These are phyloP conservation scores for Eupelmus urozonus DNA, from an alignment of 2,888 invertebrate genomes.

Conservation along the genomic window DNA sequence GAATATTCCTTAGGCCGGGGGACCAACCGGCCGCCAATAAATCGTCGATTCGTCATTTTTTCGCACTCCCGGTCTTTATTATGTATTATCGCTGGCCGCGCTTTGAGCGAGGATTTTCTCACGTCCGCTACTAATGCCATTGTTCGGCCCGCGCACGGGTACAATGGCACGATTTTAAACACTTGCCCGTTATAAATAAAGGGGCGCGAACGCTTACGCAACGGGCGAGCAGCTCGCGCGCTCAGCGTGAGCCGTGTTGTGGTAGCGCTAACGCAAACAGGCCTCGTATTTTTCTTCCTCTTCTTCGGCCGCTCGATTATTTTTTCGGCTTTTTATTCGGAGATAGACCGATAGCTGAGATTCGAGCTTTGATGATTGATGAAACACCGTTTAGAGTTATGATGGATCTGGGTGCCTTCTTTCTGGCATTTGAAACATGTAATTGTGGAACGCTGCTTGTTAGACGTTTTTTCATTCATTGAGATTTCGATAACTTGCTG, in stretches of 20 bases:
- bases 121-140: conserved; percentile 62
- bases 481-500: conserved; percentile 2
- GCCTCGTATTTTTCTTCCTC: conserved; percentile 26
- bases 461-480: neutral
- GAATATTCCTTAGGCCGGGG: too few species aligned
- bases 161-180: conserved; percentile 35
- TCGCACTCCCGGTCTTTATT: conserved; percentile 42
- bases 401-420: conserved; percentile 1
- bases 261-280: conserved; percentile 29
- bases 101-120: conserved; percentile 35
- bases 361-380: conserved; percentile 43
- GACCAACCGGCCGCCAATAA: conserved; percentile 11
- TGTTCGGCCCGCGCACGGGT: conserved; percentile 59
- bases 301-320: neutral
- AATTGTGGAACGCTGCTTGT: neutral
- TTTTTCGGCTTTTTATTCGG: neutral
- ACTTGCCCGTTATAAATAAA: conserved; percentile 46
- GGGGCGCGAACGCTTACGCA: conserved; percentile 14
- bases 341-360: neutral
- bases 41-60: conserved; percentile 34
- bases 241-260: conserved; percentile 24
- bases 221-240: neutral
- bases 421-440: neutral
- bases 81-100: conserved; percentile 3
- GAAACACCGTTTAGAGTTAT: conserved; percentile 23